These are phyloP conservation scores for Macquaria ambigua DNA, from an alignment of 2,113 vertebrate species.

Conservation along the genomic window DNA sequence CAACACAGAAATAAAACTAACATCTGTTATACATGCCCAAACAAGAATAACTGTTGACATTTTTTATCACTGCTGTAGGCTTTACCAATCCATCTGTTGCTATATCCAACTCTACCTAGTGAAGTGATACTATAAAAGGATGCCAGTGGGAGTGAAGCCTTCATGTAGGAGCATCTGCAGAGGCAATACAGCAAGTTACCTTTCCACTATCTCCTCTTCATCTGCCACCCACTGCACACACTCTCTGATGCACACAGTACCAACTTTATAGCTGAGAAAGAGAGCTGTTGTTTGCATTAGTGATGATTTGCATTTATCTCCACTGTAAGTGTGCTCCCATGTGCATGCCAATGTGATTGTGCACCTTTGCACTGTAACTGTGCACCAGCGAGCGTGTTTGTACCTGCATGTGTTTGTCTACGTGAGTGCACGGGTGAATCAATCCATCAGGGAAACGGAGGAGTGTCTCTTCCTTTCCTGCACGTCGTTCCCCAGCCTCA, in stretches of 20 bases:
- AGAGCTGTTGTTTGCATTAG: conserved; percentile 10
- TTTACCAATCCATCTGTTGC: conserved; percentile 75
- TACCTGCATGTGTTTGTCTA: conserved; percentile 32
- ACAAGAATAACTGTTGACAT: conserved; percentile 52
- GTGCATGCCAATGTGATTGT: conserved; percentile 31
- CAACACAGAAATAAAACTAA: conserved; percentile 58
- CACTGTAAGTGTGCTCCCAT: background rate
- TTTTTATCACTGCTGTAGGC: conserved; percentile 61
- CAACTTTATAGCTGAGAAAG: conserved; percentile 19
- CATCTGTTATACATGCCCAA: conserved; percentile 59
- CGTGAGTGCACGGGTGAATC: conserved; percentile 35
- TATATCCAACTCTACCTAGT: conserved; percentile 62
- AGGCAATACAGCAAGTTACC: conserved; percentile 49
- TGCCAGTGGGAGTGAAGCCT: conserved; percentile 67
- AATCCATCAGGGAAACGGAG: conserved; percentile 66
- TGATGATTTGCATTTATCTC: conserved; percentile 8
- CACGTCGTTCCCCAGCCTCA: conserved; percentile 73
- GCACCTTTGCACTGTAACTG: conserved; percentile 41
- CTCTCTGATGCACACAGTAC: conserved; percentile 32
- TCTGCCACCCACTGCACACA: conserved; percentile 58
- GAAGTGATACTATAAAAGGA: conserved; percentile 76
- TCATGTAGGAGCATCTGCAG: conserved; percentile 63
- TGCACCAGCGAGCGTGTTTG: conserved; percentile 24
- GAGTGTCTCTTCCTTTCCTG: conserved; percentile 63
- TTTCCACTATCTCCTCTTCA: conserved; percentile 58